Base-by-base conservation (phyloP, 1,140 invertebrate species). In the Psix sp. region DNA sequence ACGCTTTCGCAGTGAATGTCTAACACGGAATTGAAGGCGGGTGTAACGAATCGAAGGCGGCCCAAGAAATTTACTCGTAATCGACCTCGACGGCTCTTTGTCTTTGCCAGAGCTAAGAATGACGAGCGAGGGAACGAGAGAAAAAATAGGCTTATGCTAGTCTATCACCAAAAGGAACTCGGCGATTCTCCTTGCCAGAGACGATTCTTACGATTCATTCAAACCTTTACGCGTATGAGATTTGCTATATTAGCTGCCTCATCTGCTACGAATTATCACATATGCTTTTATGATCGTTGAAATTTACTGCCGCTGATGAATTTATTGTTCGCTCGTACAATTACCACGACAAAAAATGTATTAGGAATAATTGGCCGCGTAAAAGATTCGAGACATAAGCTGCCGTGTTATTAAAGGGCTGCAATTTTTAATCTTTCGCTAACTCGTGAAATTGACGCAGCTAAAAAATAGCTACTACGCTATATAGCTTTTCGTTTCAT, bases 1-100 rank as follows among this genome's bases (percentile, higher is more conserved):
- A 76, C 74, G 74, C 60, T 76, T 71, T 71, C 74, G 66, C 57
- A 57, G 43, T 67, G 71, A 74, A 59, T 67, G 48, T 71, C 66
- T 75, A 70, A 70, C 60, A 40, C 66, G 48, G 66, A 66, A 65
- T 62, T 56, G 54, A 75, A 70, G 48, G 56, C 62, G 48, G 43
- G 66, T 71, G 73, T 75, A 54, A 65, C 72, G 65, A 75, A 75
- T 75, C 10, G 36, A 46, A 60, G 14, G 31, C 60, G 65, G 40
- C 17, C 72, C 46, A 42, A 75, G 65, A 66, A 70, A 74, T 73
- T 26, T 21, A 48, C 54, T 48, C 20, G 62, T 60, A 67, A 74
- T 75, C 72, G 54, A 54, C 52, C 72, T 65, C 59, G 36, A 65
- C 43, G 52, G n/a, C 16, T 65, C 72, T 75, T 75, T 75, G 62